These are phyloP conservation scores for Sinocyclocheilus grahami DNA, from an alignment of 2,113 vertebrate species.

Conservation along the genomic window DNA sequence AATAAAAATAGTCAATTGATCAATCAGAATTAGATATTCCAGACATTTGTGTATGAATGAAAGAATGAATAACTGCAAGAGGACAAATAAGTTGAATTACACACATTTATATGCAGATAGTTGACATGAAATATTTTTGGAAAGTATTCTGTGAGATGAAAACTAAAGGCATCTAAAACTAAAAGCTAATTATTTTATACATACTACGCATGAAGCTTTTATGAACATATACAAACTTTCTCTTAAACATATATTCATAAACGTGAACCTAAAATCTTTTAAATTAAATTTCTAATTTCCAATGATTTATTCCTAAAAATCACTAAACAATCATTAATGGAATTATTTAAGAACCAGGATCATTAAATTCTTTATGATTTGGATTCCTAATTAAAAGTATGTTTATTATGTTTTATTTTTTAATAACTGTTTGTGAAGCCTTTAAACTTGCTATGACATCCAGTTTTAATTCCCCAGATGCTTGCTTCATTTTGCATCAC, in stretches of 20 bases:
- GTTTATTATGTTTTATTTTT: not conserved
- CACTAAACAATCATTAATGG: not conserved
- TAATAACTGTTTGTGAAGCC: conserved; percentile 1
- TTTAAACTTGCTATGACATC: not conserved
- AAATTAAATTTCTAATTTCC: not conserved
- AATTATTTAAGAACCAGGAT: not conserved
- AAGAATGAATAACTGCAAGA: not conserved
- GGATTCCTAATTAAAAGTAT: not conserved
- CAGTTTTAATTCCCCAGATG: not conserved
- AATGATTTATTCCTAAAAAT: not conserved
- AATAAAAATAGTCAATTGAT: not conserved
- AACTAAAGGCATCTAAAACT: not conserved
- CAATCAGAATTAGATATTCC: not conserved
- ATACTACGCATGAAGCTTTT: not conserved
- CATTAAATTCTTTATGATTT: not conserved
- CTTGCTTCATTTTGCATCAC: conserved; percentile 31
- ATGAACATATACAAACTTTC: not conserved
- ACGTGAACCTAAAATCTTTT: not conserved
- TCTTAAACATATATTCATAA: not conserved
- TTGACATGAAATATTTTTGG: not conserved
- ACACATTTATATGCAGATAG: not conserved
- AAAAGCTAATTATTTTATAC: not conserved
- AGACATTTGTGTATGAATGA: not conserved
- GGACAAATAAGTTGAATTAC: not conserved
- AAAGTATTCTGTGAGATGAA: not conserved